Evolutionary conservation across 2,113 vertebrate species (phyloP).

Genomic region (Antidorcas marsupialis): DNA sequence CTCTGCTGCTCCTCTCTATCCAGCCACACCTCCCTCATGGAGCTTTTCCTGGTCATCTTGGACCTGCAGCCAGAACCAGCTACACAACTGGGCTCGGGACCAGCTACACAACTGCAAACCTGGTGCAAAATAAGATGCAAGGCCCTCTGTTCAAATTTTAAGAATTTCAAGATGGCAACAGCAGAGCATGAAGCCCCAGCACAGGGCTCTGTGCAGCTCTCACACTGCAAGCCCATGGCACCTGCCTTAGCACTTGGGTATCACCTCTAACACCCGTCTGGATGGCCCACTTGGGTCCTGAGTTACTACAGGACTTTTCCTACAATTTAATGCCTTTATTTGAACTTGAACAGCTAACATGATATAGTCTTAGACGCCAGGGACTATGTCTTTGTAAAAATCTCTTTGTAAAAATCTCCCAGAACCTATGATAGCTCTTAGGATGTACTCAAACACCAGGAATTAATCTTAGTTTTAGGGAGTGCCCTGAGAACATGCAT

Average conservation of each 20-base stretch:
- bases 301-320: neutral
- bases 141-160: neutral
- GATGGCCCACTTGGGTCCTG: neutral
- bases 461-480: neutral
- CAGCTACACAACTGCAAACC: neutral
- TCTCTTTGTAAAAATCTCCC: neutral
- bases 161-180: neutral
- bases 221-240: fast-evolving
- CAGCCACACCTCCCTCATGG: fast-evolving
- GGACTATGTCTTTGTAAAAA: neutral
- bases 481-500: neutral
- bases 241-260: fast-evolving
- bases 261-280: neutral
- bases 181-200: neutral
- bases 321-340: neutral
- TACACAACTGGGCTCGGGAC: neutral
- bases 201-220: neutral
- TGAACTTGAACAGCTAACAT: neutral
- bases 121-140: neutral
- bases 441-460: neutral
- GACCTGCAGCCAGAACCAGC: neutral
- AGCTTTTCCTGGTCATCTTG: neutral
- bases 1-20: no score
- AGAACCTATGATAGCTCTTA: neutral
- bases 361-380: neutral